Conservation (phyloP, 2,113 vertebrate genomes). For the Pholis gunnellus region DNA sequence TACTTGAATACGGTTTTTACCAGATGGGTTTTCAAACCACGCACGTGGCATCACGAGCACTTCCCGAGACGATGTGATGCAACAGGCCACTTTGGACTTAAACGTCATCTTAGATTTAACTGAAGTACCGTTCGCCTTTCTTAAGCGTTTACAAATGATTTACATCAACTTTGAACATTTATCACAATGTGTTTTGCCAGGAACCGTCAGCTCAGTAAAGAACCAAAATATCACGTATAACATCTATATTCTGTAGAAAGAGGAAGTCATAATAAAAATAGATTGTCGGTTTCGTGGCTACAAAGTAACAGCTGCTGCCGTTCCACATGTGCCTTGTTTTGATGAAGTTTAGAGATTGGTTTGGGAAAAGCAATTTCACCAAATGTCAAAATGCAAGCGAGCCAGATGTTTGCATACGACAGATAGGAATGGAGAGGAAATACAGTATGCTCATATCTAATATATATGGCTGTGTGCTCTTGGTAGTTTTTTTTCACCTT, state of each 20-base stretch:
- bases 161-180: background rate
- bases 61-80: background rate
- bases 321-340: conserved; percentile 19
- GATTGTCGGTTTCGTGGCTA: conserved; percentile 37
- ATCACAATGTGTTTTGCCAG: background rate
- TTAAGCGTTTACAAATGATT: background rate
- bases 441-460: background rate
- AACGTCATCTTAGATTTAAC: background rate
- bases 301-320: conserved; percentile 58
- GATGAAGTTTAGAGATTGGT: conserved; percentile 63
- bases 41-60: background rate
- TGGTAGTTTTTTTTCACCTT: conserved; percentile 5
- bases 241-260: conserved; percentile 26
- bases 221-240: conserved; percentile 15
- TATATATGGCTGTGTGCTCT: background rate
- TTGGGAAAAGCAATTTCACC: conserved; percentile 63
- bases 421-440: conserved; percentile 21
- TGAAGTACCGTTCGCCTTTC: background rate
- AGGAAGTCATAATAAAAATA: conserved; percentile 40
- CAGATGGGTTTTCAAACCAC: background rate
- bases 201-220: conserved; percentile 34
- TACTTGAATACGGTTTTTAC: background rate
- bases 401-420: conserved; percentile 53
- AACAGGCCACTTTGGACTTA: background rate
- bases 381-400: conserved; percentile 61